A percentile compares a stretch with the other conserved stretches of the same genome.
Conservation (phyloP, 2,888 invertebrate genomes). For the Parasteatoda lunata region DNA sequence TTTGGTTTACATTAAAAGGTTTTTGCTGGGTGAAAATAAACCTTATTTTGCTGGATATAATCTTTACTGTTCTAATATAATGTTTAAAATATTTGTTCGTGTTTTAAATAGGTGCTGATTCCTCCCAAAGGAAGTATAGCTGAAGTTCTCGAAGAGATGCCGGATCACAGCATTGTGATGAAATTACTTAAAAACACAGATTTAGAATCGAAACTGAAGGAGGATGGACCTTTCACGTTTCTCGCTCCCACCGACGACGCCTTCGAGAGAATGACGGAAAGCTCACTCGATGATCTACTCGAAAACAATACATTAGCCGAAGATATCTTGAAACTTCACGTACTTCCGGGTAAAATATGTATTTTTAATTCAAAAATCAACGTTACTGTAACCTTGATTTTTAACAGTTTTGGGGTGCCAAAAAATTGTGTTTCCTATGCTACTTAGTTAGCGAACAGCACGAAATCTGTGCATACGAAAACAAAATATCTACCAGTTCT, state of each 20-base stretch:
- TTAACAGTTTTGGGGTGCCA: no score
- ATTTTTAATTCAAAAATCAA: no score
- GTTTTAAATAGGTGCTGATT: slow-evolving; percentile 71
- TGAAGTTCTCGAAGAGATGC: slow-evolving; percentile 76
- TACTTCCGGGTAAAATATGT: slow-evolving; percentile 73
- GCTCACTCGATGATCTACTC: slow-evolving; percentile 75
- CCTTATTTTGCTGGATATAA: no score
- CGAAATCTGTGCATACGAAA: no score
- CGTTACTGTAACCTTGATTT: no score
- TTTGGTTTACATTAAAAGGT: no score
- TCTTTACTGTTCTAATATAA: no score
- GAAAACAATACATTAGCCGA: slow-evolving; percentile 77
- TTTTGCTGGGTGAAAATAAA: no score
- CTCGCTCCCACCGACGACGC: slow-evolving; percentile 79
- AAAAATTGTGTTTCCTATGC: no score
- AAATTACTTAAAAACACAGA: slow-evolving; percentile 74
- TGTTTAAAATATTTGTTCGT: background rate
- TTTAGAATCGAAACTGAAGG: slow-evolving; percentile 72
- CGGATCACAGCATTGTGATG: slow-evolving; percentile 76
- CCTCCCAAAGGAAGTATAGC: slow-evolving; percentile 77
- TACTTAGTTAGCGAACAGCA: no score
- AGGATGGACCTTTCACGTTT: slow-evolving; percentile 77
- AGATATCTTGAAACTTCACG: slow-evolving; percentile 77
- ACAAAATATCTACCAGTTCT: no score
- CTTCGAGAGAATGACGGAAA: slow-evolving; percentile 76